Percentiles rank a stretch among this genome's conserved stretches.
These are phyloP conservation scores for Meteorus sp. DNA, from an alignment of 1,140 invertebrate genomes.

Conservation along the genomic window DNA sequence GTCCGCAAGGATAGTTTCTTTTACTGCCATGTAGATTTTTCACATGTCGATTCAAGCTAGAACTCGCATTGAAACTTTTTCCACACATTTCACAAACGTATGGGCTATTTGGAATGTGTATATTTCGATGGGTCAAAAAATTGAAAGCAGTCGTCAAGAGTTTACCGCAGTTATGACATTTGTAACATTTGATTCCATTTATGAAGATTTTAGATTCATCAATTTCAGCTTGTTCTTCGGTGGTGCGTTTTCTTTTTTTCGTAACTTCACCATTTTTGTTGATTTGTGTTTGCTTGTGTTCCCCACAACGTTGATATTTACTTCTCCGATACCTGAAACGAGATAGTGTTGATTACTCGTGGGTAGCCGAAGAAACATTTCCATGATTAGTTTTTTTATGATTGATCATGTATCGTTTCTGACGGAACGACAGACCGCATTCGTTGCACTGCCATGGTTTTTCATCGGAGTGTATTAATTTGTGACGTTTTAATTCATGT, in stretches of 20 bases:
- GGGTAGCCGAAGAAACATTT: conserved; percentile 23
- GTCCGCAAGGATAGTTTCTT: conserved; percentile 54
- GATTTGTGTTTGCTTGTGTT: no score
- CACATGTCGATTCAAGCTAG: conserved; percentile 42
- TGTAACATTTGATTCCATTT: neutral
- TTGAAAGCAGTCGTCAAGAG: neutral
- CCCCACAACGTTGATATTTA: neutral
- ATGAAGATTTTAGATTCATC: neutral
- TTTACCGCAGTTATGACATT: conserved; percentile 26
- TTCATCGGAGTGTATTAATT: conserved; percentile 56
- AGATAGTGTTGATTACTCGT: conserved; percentile 37
- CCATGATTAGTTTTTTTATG: conserved; percentile 56
- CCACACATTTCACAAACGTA: conserved; percentile 40
- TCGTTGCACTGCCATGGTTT: conserved; percentile 57
- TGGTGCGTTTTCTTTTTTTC: neutral
- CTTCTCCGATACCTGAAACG: conserved; percentile 34
- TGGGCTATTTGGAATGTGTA: no score
- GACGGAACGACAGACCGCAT: conserved; percentile 53
- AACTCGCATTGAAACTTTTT: conserved; percentile 38
- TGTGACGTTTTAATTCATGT: conserved; percentile 66
- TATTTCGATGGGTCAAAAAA: no score
- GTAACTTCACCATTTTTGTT: neutral
- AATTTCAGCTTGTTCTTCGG: neutral
- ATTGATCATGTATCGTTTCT: conserved; percentile 58
- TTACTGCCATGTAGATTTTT: conserved; percentile 42